phyloP scores from a whole-genome alignment of 2,888 invertebrate genomes.

The Cosmia pyralina region DNA sequence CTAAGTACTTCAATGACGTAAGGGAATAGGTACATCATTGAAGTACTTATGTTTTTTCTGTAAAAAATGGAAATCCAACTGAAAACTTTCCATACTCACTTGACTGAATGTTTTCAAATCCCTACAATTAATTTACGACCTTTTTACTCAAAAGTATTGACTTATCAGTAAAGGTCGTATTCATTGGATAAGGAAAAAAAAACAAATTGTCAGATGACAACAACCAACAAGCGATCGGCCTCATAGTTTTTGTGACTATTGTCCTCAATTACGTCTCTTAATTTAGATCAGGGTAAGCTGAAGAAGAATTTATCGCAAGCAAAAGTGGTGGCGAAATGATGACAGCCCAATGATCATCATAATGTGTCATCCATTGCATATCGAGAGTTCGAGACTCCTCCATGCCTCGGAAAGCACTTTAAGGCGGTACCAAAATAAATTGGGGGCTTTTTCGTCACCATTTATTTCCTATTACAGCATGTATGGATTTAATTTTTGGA shows the following conservation, averaged over 20 bases:
- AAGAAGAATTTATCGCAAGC: background rate
- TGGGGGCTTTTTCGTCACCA: too few species aligned
- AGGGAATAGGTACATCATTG: too few species aligned
- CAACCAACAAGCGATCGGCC: background rate
- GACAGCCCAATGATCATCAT: too few species aligned
- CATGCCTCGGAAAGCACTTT: background rate
- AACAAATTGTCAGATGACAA: background rate
- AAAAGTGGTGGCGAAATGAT: background rate
- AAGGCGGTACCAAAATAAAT: too few species aligned
- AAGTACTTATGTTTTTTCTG: too few species aligned
- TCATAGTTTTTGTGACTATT: background rate
- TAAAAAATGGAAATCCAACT: too few species aligned
- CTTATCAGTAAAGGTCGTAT: background rate
- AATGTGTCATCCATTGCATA: background rate
- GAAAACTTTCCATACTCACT: too few species aligned
- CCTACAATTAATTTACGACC: background rate
- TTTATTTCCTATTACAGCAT: too few species aligned
- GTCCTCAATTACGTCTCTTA: constrained; percentile 19
- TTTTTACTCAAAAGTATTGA: constrained; percentile 1
- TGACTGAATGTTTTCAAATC: background rate
- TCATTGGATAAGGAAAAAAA: background rate
- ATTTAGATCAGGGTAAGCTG: constrained; percentile 15
- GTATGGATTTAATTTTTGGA: too few species aligned
- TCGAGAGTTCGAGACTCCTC: background rate
- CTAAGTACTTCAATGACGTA: too few species aligned